phyloP scores from a whole-genome alignment of 1,140 invertebrate species.

The Drosophila biarmipes region DNA sequence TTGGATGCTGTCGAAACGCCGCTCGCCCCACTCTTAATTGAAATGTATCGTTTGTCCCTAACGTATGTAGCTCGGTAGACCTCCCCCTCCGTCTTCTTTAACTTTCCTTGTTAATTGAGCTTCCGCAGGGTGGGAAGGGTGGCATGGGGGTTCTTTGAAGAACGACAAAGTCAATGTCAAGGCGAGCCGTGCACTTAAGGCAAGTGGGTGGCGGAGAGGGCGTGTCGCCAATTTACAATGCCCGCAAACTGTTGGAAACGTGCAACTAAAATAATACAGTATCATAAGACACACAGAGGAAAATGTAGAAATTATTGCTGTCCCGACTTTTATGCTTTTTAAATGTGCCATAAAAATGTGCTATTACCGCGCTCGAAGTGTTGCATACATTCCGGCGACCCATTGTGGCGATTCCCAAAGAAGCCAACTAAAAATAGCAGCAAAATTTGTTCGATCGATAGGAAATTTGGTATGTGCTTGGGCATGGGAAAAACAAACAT shows the following conservation, averaged over 20 bases:
- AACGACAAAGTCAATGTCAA: slow-evolving; percentile 60
- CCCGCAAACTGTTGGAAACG: background rate
- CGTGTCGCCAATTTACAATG: slow-evolving; percentile 24
- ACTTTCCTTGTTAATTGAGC: slow-evolving; percentile 38
- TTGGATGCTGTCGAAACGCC: slow-evolving; percentile 66
- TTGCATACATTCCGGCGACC: slow-evolving; percentile 6
- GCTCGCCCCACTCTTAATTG: slow-evolving; percentile 50
- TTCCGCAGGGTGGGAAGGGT: background rate
- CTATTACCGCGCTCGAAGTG: no score
- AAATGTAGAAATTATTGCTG: no score
- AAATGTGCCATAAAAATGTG: background rate
- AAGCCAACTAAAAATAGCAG: background rate
- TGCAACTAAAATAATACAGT: background rate
- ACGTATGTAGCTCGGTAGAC: slow-evolving; percentile 13
- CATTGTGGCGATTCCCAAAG: background rate
- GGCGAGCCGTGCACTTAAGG: slow-evolving; percentile 29
- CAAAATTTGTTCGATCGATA: background rate
- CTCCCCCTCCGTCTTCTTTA: slow-evolving; percentile 11
- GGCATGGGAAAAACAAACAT: background rate
- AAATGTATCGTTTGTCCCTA: slow-evolving; percentile 69
- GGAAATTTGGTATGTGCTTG: background rate
- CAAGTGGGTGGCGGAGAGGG: slow-evolving; percentile 3
- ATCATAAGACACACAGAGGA: background rate
- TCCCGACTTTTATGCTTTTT: background rate
- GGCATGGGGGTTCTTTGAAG: slow-evolving; percentile 1